Conservation (phyloP, 2,797 vertebrate genomes). For the Chiloscyllium punctatum region DNA sequence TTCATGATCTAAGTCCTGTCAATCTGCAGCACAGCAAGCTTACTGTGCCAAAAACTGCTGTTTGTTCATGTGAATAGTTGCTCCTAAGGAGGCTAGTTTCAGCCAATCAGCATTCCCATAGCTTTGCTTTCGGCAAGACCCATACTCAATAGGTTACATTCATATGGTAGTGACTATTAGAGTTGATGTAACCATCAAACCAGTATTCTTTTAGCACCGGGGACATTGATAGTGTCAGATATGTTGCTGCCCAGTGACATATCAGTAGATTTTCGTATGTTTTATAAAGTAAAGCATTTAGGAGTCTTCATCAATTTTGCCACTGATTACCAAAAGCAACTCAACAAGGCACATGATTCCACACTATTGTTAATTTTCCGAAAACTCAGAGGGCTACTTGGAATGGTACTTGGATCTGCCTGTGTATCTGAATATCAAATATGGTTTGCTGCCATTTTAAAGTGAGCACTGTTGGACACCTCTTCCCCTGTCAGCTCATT, state of each 20-base stretch:
- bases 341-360: neutral
- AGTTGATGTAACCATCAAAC: neutral
- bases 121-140: neutral
- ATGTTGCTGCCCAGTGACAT: neutral
- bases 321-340: neutral
- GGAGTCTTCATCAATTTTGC: neutral
- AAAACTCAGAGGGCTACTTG: neutral
- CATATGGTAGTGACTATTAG: neutral
- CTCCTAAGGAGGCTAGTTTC: neutral
- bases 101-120: neutral
- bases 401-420: neutral
- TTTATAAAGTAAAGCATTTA: neutral
- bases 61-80: conserved; percentile 15
- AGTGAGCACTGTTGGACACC: neutral
- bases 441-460: neutral
- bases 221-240: neutral
- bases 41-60: neutral
- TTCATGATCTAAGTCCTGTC: neutral
- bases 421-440: neutral
- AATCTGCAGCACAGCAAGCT: neutral
- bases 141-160: neutral
- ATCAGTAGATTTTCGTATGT: neutral
- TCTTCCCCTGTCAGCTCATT: neutral
- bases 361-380: neutral
- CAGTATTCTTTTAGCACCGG: neutral